A percentile compares a stretch with the other conserved stretches of the same genome.
Evolutionary conservation across 1,140 invertebrate genomes (phyloP).

Genomic region (Pseudomyrmex flavicornis): DNA sequence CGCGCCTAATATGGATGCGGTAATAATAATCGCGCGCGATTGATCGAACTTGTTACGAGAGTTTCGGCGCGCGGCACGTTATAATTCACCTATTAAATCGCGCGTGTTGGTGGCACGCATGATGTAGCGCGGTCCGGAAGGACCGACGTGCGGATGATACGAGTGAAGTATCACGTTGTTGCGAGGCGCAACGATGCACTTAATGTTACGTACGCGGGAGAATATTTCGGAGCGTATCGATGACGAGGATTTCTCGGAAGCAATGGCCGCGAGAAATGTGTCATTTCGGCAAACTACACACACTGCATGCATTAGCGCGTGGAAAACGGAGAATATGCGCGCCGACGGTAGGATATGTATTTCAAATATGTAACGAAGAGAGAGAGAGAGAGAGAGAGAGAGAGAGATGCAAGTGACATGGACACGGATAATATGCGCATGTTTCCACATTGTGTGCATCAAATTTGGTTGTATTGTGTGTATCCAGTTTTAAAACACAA

Average conservation of each 20-base stretch:
- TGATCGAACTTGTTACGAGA: conserved; percentile 47
- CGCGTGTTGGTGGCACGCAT: conserved; percentile 6
- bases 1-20: conserved; percentile 35
- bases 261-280: conserved; percentile 20
- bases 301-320: neutral
- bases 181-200: conserved; percentile 26
- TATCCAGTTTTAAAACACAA: too few species aligned
- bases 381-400: too few species aligned
- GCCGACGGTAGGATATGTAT: neutral
- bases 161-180: conserved; percentile 46
- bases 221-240: conserved; percentile 45
- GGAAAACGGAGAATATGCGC: neutral
- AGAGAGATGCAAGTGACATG: too few species aligned
- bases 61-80: conserved; percentile 28
- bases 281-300: conserved; percentile 27
- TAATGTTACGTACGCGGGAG: conserved; percentile 31
- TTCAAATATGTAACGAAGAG: neutral
- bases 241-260: conserved; percentile 49
- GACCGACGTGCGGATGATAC: conserved; percentile 2
- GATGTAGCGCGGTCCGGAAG: conserved; percentile 28
- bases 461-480: too few species aligned
- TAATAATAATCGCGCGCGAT: conserved; percentile 20
- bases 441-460: too few species aligned
- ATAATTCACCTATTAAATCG: conserved; percentile 57
- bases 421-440: too few species aligned